Base-by-base conservation (phyloP, 2,888 invertebrate species). In the Acleris emargana region DNA sequence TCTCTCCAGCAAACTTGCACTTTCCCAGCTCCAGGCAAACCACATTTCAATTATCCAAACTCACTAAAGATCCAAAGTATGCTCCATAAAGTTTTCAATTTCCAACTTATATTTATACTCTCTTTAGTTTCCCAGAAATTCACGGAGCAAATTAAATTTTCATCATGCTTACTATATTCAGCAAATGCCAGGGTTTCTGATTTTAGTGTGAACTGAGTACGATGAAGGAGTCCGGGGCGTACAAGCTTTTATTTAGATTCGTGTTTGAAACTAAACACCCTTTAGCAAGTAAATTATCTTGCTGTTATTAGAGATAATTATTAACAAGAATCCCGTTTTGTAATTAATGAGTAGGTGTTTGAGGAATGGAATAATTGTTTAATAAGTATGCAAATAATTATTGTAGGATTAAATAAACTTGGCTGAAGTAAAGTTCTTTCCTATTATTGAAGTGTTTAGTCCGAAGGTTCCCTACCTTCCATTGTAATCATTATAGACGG, bases 41-140 rank as follows among this genome's bases (percentile, higher is more conserved):
- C 18, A 49, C 49, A 49, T 49, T 49, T 18, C n/a, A 49, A 49
- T 20, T 20, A 49, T 20, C n/a, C n/a, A n/a, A n/a, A n/a, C n/a
- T n/a, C 13, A 49, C 11, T 20, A 20, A 18, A 49, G 49, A 6
- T 45, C 18, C 17, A n/a, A 17, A 17, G 49, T 20, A 20, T 18
- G 49, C 49, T 49, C 17, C 20, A 49, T 17, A 17, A 18, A 49
- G 18, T 49, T 49, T 49, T 20, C 49, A 49, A 49, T 49, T 49
- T 20, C 49, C n/a, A 49, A 49, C 49, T 49, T 20, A 18, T 49
- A 18, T 49, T 49, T 49, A 20, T 7, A 49, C 11, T 49, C 9
- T 20, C 32, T 28, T 28, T 49, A 49, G 49, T 49, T 47, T 20
- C 20, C 49, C 11, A 17, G 18, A 49, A 49, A 18, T 20, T 20